Percentiles rank a stretch among this genome's conserved stretches.
Conservation (phyloP, 2,888 invertebrate genomes). For the Agrilus biguttatus region DNA sequence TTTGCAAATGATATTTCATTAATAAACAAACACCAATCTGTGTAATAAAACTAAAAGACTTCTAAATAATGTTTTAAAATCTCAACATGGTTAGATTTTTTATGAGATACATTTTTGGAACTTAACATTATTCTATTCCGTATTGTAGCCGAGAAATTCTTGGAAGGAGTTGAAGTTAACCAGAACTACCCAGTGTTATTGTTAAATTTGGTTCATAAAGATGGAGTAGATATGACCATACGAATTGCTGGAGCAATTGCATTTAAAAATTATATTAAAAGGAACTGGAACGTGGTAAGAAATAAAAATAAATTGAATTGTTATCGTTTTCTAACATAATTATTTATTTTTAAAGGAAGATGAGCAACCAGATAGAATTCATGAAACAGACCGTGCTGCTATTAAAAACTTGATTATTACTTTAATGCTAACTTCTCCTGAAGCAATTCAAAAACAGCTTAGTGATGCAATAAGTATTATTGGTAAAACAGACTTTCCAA, state of each 20-base stretch:
- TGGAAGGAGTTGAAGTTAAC: slow-evolving; percentile 80
- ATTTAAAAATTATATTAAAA: slow-evolving; percentile 92
- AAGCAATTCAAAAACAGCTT: slow-evolving; percentile 81
- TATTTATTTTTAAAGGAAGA: slow-evolving; percentile 35
- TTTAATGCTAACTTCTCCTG: slow-evolving; percentile 84
- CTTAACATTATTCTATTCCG: not conserved
- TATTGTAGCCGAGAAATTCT: slow-evolving; percentile 73
- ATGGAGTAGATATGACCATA: slow-evolving; percentile 65
- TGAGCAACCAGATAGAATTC: slow-evolving; percentile 66
- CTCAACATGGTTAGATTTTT: slow-evolving; percentile 5
- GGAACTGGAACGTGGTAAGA: slow-evolving; percentile 84
- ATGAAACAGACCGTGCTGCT: slow-evolving; percentile 58
- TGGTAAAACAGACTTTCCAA: slow-evolving; percentile 93
- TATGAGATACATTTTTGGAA: not conserved
- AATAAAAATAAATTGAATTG: slow-evolving; percentile 1
- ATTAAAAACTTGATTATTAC: slow-evolving; percentile 80
- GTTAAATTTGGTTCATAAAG: slow-evolving; percentile 72
- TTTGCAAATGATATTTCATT: too few relatives aligned
- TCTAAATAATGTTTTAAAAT: not conserved
- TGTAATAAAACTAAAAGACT: not conserved
- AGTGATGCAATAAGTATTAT: slow-evolving; percentile 94
- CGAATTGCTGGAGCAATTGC: slow-evolving; percentile 83
- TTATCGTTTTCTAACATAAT: slow-evolving; percentile 8
- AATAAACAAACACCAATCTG: too few relatives aligned
- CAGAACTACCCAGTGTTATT: slow-evolving; percentile 81